Evolutionary conservation across 1,140 invertebrate genomes (phyloP), one percentile per base, ranked within the genome.

Genomic region (Tigriopus japonicus): DNA sequence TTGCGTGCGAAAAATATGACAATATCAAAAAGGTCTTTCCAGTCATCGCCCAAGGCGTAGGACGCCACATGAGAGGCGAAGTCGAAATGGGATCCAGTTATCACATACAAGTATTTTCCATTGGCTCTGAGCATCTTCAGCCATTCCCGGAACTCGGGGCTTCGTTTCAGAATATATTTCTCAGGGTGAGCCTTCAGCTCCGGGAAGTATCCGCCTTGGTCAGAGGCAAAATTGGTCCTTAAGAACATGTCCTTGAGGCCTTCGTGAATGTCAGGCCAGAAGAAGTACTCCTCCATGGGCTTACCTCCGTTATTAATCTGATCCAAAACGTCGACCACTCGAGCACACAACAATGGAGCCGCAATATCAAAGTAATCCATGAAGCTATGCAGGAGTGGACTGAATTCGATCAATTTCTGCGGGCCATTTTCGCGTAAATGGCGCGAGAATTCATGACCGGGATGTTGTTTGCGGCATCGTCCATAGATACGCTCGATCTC

Each of bases 351-450:
- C 9, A 70, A 58, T 15, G 67, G 62, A 42, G 64, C 66, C n/a
- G 70, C 67, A 43, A 68, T 68, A 60, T 71, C 70, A 70, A 73
- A 73, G 61, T 71, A 72, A 56, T 72, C 72, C 60, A 72, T 71
- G 66, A 71, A 72, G 53, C 70, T 70, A 41, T 68, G 64, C 63
- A 67, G 67, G n/a, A 63, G 52, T 23, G 62, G 54, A 15, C 40
- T 61, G 6, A 28, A 60, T 0, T 15, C 23, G 19, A 62, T 54
- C 51, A 61, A 15, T 13, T 58, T 41, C 55, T 63, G 59, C 5
- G 59, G 59, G 24, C 59, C 59, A 41, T 24, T 15, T 23, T 58
- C 59, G 24, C 21, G n/a, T 14, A 61, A 41, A 24, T 61, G 59
- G 6, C 15, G 24, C 13, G 51, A 23, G 24, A 54, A 61, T 6